These are phyloP conservation scores for Philonicus albiceps DNA, from an alignment of 2,888 invertebrate genomes.

Conservation along the genomic window DNA sequence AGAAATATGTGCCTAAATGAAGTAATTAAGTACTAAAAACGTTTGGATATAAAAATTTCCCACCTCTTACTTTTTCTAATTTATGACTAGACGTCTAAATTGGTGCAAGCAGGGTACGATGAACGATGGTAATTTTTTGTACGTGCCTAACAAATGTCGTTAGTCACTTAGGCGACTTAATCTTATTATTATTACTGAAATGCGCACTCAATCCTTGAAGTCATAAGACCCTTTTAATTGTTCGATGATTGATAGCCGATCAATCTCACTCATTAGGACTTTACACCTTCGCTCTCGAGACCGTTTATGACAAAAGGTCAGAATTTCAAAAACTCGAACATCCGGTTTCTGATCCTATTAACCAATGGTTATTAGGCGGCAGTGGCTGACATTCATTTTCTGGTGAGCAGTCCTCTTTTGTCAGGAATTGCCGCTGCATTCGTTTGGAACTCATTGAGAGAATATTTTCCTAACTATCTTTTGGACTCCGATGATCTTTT, in stretches of 20 bases:
- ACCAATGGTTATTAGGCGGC: conserved; percentile 11
- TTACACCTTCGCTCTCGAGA: conserved; percentile 11
- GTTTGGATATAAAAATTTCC: not conserved
- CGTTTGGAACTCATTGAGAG: not conserved
- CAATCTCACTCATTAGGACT: conserved; percentile 36
- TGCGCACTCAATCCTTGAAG: not conserved
- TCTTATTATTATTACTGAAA: not conserved
- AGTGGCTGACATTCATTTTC: not conserved
- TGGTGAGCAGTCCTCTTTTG: not conserved
- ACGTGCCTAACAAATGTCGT: conserved; percentile 16
- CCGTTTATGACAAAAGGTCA: not conserved
- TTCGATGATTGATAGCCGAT: conserved; percentile 37
- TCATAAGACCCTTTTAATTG: conserved; percentile 22
- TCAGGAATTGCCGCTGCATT: conserved; percentile 10
- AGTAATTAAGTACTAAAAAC: not conserved
- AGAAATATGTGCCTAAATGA: not conserved
- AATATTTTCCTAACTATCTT: not conserved
- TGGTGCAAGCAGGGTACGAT: not conserved
- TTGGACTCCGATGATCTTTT: not conserved
- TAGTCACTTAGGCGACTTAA: conserved; percentile 15
- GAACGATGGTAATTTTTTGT: not conserved
- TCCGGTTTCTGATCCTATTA: conserved; percentile 35
- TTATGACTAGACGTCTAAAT: not conserved
- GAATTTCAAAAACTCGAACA: not conserved
- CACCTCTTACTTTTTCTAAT: not conserved